Evolutionary conservation across 2,888 invertebrate genomes (phyloP).

Genomic region (Oscheius myriophilus): DNA sequence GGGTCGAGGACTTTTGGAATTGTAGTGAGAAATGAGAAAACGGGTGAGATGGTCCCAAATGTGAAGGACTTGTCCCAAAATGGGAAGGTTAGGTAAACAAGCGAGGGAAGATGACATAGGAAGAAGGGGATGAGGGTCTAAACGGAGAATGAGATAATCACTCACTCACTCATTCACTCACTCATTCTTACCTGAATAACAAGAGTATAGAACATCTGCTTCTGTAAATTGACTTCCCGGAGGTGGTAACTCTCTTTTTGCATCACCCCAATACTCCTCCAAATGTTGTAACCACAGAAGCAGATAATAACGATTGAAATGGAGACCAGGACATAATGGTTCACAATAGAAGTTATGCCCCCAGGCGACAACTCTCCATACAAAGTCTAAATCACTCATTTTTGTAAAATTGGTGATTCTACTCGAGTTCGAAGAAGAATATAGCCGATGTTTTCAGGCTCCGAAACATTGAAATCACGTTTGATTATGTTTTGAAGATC

Average conservation of each 20-base stretch:
- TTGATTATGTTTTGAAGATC: not conserved
- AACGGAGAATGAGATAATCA: not conserved
- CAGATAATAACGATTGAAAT: constrained; percentile 10
- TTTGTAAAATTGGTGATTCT: no score
- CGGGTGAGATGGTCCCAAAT: constrained; percentile 14
- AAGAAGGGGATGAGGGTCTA: constrained; percentile 16
- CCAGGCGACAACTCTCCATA: constrained; percentile 9
- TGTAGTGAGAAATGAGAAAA: constrained; percentile 20
- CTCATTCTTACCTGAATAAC: constrained; percentile 10
- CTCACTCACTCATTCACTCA: not conserved
- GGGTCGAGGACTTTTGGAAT: constrained; percentile 25
- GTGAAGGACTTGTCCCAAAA: constrained; percentile 10
- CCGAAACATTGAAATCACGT: constrained; percentile 6
- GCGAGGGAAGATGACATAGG: constrained; percentile 16
- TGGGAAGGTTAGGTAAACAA: constrained; percentile 16
- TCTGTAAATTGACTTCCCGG: constrained; percentile 10
- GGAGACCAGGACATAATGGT: constrained; percentile 12
- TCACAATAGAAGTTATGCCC: constrained; percentile 19
- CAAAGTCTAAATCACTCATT: no score
- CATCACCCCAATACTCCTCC: constrained; percentile 11
- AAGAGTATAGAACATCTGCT: constrained; percentile 14
- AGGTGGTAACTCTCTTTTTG: constrained; percentile 18
- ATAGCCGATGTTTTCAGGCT: constrained; percentile 14
- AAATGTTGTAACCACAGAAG: constrained; percentile 9
- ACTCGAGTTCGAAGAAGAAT: constrained; percentile 13